phyloP scores from a whole-genome alignment of 2,888 invertebrate genomes.

The Tinea semifulvella region DNA sequence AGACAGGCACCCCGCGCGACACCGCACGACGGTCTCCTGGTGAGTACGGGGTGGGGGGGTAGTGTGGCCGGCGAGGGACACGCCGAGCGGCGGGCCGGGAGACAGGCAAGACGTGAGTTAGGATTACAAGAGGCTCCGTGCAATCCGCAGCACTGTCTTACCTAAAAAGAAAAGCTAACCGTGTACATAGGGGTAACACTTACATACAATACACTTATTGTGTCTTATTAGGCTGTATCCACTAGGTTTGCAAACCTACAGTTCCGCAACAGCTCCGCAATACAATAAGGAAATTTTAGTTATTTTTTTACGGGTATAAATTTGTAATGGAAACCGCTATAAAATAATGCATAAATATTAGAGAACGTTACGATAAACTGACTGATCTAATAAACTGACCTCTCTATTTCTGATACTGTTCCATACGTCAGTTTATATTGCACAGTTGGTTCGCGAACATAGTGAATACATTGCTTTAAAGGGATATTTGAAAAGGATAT shows the following conservation, averaged over 20 bases:
- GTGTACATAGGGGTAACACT: too few relatives aligned
- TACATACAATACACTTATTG: too few relatives aligned
- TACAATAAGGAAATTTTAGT: too few relatives aligned
- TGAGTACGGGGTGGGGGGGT: constrained; percentile 34
- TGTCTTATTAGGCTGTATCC: too few relatives aligned
- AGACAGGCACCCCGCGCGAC: constrained; percentile 29
- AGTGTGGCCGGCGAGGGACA: constrained; percentile 60
- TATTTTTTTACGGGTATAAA: too few relatives aligned
- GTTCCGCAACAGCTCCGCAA: too few relatives aligned
- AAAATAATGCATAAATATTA: too few relatives aligned
- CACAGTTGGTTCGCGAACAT: not conserved
- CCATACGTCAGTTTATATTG: not conserved
- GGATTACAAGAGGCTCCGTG: constrained; percentile 48
- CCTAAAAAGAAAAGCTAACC: constrained; percentile 53
- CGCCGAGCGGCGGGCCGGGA: constrained; percentile 53
- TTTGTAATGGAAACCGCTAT: too few relatives aligned
- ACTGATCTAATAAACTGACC: too few relatives aligned
- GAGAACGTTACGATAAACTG: too few relatives aligned
- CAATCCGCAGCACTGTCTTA: constrained; percentile 56
- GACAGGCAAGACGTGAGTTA: constrained; percentile 20
- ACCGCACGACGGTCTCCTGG: constrained; percentile 28
- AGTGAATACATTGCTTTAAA: not conserved
- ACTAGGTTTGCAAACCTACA: too few relatives aligned
- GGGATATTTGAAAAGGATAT: not conserved
- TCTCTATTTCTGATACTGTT: too few relatives aligned